Evolutionary conservation across 2,888 invertebrate genomes (phyloP), one percentile per base, ranked within the genome.

Genomic region (Tetranychus piercei): DNA sequence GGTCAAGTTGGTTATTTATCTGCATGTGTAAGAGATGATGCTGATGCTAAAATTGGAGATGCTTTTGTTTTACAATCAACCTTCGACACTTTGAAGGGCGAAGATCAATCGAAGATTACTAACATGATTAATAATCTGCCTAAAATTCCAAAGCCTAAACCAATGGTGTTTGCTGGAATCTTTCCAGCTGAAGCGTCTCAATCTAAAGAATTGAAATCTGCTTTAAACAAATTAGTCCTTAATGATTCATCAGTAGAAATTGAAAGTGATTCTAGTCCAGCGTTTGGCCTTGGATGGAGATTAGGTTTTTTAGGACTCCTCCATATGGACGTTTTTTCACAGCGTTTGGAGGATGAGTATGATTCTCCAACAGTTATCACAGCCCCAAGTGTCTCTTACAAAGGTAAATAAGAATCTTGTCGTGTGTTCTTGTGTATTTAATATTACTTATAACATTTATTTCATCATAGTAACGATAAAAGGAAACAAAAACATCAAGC

Each of bases 171-270:
- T 84, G 91, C 92, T 76, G 93, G 93, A 0, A 86, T 94, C 75
- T 99, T 90, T 83, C 96, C 97, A 0, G 85, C 89, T 73, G 93
- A 95, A 82, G 92, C 94, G 81, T 90, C 92, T 0, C 90, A 94
- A 80, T 89, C 90, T 81, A 81, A 86, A 0, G 85, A 85, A 74
- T 84, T 95, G 20, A 86, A 89, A 79, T 87, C 85, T 80, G 92
- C 97, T 15, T 89, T 99, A 74, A 92, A 93, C 77, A 93, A 93
- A 83, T 85, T 99, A 71, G 87, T 88, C n/a, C 85, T 99, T 67
- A 99, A 95, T 83, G 97, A 99, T 83, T 90, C 92, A 7, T 94
- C 92, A 76, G 95, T 97, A 6, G 86, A 88, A n/a, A 85, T 93
- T 6, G 85, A 85, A 66, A 82, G 88, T 20, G 95, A 95, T 83